Conservation (phyloP, 2,797 vertebrate genomes). For the Phyllotis vaccarum region DNA sequence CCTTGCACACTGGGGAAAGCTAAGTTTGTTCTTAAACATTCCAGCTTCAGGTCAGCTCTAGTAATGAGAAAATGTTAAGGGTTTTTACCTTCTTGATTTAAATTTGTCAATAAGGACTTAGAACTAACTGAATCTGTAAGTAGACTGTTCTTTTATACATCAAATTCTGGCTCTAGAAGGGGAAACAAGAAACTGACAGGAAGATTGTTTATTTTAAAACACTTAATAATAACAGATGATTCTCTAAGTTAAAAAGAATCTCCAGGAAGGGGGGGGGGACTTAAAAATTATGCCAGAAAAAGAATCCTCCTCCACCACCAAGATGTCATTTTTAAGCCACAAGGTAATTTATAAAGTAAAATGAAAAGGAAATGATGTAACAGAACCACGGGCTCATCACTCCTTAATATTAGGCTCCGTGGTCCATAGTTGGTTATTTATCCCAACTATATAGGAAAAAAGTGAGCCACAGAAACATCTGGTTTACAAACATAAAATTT, state of each 20-base stretch:
- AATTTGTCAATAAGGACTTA: constrained; percentile 64
- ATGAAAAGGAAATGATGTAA: constrained; percentile 86
- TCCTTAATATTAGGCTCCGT: constrained; percentile 81
- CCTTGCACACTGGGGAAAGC: not conserved
- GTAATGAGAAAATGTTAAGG: constrained; percentile 8
- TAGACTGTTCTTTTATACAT: constrained; percentile 56
- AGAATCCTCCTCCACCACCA: constrained; percentile 62
- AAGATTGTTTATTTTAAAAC: constrained; percentile 32
- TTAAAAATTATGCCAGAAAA: constrained; percentile 79
- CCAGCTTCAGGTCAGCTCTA: constrained; percentile 24
- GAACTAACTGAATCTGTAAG: constrained; percentile 6
- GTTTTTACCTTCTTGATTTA: constrained; percentile 39
- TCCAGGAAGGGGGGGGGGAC: constrained; percentile 73
- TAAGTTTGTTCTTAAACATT: constrained; percentile 37
- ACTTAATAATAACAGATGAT: constrained; percentile 21
- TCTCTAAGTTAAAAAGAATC: constrained; percentile 59
- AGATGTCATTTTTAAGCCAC: constrained; percentile 82
- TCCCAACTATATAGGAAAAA: constrained; percentile 85
- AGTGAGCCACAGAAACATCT: constrained; percentile 91
- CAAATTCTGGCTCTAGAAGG: not conserved
- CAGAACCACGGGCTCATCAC: constrained; percentile 73
- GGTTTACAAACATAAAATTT: constrained; percentile 85
- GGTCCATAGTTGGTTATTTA: constrained; percentile 79
- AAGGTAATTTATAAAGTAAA: constrained; percentile 83
- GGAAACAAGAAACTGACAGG: not conserved